phyloP scores from a whole-genome alignment of 1,140 invertebrate species.

The Pogonomyrmex barbatus region DNA sequence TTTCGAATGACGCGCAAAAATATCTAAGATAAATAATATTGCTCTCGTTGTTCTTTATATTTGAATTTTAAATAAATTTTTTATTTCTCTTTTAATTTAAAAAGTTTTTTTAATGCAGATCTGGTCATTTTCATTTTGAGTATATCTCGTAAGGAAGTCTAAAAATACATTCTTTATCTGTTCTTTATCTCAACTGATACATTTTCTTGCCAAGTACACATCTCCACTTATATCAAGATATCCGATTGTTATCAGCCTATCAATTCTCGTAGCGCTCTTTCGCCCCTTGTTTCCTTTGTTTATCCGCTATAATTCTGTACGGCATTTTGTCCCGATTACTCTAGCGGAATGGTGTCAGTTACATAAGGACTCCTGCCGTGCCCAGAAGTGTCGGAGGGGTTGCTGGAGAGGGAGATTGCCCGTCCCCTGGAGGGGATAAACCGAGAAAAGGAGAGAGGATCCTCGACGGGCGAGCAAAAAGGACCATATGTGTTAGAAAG shows the following conservation, averaged over 20 bases:
- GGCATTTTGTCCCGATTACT: conserved; percentile 82
- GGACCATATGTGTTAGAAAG: conserved; percentile 35
- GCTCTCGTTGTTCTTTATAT: not conserved
- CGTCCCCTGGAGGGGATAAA: conserved; percentile 36
- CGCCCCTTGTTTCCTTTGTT: conserved; percentile 61
- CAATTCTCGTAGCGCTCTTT: conserved; percentile 42
- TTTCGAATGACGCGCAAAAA: not conserved
- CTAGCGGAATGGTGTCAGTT: conserved; percentile 84
- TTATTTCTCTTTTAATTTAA: not conserved
- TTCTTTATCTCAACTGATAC: not conserved
- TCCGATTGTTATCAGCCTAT: conserved; percentile 42
- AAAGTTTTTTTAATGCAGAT: not conserved
- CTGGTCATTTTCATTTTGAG: not conserved
- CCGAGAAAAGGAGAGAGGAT: conserved; percentile 69
- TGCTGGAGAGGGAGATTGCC: conserved; percentile 69
- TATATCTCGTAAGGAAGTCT: not conserved
- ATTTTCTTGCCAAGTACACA: not conserved
- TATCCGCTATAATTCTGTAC: conserved; percentile 73
- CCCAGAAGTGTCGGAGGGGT: conserved; percentile 81
- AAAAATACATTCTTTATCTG: not conserved
- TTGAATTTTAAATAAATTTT: not conserved
- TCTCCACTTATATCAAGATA: conserved; percentile 12
- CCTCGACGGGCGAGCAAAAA: conserved; percentile 57
- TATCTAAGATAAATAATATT: not conserved
- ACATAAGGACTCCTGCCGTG: conserved; percentile 84